Percentiles rank a stretch among this genome's conserved stretches.
phyloP scores from a whole-genome alignment of 1,140 invertebrate species.

The Drosophila obscura region DNA sequence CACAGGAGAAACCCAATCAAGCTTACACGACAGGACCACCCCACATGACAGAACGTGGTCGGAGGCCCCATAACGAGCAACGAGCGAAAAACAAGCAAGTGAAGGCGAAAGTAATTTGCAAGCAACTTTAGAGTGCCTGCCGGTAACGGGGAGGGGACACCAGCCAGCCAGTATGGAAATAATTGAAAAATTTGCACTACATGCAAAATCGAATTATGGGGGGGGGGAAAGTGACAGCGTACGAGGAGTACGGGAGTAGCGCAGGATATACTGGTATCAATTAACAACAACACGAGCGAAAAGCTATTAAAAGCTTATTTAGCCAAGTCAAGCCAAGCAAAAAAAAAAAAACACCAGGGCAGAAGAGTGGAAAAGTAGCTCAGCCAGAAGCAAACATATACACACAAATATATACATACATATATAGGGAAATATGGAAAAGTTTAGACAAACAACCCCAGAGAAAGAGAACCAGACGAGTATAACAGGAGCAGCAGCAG shows the following conservation, averaged over 20 bases:
- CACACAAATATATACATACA: slow-evolving; percentile 10
- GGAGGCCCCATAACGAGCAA: no score
- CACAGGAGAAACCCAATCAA: slow-evolving; percentile 71
- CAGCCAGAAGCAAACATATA: slow-evolving; percentile 48
- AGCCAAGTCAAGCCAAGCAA: slow-evolving; percentile 26
- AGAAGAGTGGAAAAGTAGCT: slow-evolving; percentile 30
- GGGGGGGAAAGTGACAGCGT: slow-evolving; percentile 59
- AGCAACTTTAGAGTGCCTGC: slow-evolving; percentile 50
- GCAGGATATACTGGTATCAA: slow-evolving; percentile 65
- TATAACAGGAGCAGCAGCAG: not conserved
- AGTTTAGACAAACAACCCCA: slow-evolving; percentile 58
- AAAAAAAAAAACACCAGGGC: slow-evolving; percentile 26
- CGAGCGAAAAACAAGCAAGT: slow-evolving; percentile 29
- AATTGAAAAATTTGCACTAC: slow-evolving; percentile 75
- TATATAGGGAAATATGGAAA: slow-evolving; percentile 26
- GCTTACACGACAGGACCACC: slow-evolving; percentile 53
- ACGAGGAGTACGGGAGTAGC: slow-evolving; percentile 11
- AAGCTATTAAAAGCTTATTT: slow-evolving; percentile 80
- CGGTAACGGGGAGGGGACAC: not conserved
- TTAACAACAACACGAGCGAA: slow-evolving; percentile 63
- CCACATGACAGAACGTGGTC: slow-evolving; percentile 14
- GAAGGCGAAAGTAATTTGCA: slow-evolving; percentile 75
- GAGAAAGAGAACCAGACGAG: slow-evolving; percentile 5
- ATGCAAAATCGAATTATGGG: slow-evolving; percentile 74
- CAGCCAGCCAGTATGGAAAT: slow-evolving; percentile 42